Evolutionary conservation across 2,113 vertebrate species (phyloP).

Genomic region (Anguilla rostrata): DNA sequence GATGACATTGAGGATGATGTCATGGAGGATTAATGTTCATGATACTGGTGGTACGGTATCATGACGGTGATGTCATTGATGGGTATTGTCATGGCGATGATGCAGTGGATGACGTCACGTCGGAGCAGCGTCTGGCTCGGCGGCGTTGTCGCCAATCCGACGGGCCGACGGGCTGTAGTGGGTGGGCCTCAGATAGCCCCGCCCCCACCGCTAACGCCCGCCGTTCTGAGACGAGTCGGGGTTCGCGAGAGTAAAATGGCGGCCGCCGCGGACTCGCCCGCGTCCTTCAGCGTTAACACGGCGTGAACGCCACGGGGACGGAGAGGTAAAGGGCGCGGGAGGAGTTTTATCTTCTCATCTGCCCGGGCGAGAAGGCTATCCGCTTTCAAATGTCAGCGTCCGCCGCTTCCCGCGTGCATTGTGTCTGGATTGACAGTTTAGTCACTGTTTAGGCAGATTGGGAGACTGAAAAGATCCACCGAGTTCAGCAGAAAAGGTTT

Average conservation of each 20-base stretch:
- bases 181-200: too few relatives aligned
- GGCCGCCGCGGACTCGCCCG: not conserved
- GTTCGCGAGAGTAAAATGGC: not conserved
- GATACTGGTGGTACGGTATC: too few relatives aligned
- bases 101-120: too few relatives aligned
- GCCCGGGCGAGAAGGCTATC: not conserved
- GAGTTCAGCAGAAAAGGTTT: not conserved
- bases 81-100: too few relatives aligned
- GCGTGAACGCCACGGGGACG: constrained; percentile 21
- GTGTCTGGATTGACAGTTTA: not conserved
- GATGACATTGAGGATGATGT: too few relatives aligned
- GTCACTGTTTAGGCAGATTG: not conserved
- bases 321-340: not conserved
- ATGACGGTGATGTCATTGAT: too few relatives aligned
- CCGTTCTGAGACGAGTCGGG: too few relatives aligned
- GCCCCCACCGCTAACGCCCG: too few relatives aligned
- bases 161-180: too few relatives aligned
- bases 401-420: not conserved
- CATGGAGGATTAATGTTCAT: too few relatives aligned
- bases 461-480: not conserved
- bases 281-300: not conserved
- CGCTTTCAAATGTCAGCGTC: not conserved
- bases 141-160: too few relatives aligned
- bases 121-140: too few relatives aligned
- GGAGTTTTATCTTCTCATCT: constrained; percentile 8